Percentiles rank a stretch among this genome's conserved stretches.
phyloP scores from a whole-genome alignment of 2,888 invertebrate species.

The Acronicta alni region DNA sequence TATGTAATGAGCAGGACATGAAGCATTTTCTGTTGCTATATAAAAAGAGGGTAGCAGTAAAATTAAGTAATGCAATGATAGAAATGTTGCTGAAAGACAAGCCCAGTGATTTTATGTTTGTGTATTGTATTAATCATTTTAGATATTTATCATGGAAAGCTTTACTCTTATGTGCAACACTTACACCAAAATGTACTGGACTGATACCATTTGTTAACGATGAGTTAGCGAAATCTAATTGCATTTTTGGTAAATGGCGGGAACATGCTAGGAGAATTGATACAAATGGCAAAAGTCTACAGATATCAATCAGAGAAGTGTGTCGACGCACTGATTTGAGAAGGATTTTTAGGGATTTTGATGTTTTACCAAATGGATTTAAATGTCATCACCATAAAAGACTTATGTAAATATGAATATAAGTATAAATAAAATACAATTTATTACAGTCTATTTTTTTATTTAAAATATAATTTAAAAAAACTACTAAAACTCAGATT shows the following conservation, averaged over 20 bases:
- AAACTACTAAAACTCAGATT: constrained; percentile 17
- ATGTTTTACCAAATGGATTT: constrained; percentile 73
- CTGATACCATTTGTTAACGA: constrained; percentile 72
- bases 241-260: constrained; percentile 82
- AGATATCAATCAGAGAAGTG: constrained; percentile 69
- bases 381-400: constrained; percentile 74
- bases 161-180: constrained; percentile 76
- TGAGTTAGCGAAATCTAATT: constrained; percentile 80
- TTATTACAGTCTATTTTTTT: constrained; percentile 9
- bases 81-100: constrained; percentile 73
- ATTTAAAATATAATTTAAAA: constrained; percentile 30
- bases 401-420: constrained; percentile 50
- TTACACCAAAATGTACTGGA: constrained; percentile 76
- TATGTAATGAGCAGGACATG: constrained; percentile 74
- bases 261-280: constrained; percentile 77
- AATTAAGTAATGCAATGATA: constrained; percentile 78
- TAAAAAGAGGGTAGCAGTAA: constrained; percentile 81
- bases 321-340: constrained; percentile 77
- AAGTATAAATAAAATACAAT: constrained; percentile 39
- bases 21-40: constrained; percentile 70
- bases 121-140: constrained; percentile 85
- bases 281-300: constrained; percentile 64
- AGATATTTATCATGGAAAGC: constrained; percentile 82
- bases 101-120: constrained; percentile 68
- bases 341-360: constrained; percentile 71